A percentile compares a stretch with the other conserved stretches of the same genome.
Conservation (phyloP, 2,113 vertebrate genomes). For the Myiozetetes cayanensis region DNA sequence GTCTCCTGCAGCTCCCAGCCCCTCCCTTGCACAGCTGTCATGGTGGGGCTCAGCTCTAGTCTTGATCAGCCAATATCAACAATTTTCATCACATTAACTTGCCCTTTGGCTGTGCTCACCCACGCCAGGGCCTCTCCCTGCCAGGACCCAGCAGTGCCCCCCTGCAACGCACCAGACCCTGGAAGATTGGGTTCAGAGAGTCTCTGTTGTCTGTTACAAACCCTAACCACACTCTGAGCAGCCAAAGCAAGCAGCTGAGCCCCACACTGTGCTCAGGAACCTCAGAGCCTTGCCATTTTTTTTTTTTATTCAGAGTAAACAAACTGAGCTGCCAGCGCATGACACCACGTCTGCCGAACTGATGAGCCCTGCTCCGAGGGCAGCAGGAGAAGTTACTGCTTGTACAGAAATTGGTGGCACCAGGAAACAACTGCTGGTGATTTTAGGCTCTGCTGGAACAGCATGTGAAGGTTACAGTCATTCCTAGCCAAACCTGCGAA, state of each 20-base stretch:
- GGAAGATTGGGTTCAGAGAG: not conserved
- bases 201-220: not conserved
- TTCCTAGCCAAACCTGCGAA: not conserved
- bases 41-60: not conserved
- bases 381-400: not conserved
- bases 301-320: not conserved
- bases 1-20: not conserved
- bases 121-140: not conserved
- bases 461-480: not conserved
- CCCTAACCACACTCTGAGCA: not conserved
- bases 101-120: not conserved
- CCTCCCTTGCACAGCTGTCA: accelerated
- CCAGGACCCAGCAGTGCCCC: not conserved
- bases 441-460: not conserved
- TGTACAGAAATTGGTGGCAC: not conserved
- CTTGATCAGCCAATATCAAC: accelerated
- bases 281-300: not conserved
- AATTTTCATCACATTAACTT: not conserved
- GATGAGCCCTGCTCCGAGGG: not conserved
- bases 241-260: not conserved
- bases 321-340: not conserved
- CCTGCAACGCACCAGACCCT: not conserved
- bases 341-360: not conserved
- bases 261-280: not conserved
- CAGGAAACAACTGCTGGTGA: not conserved